Percentiles rank a stretch among this genome's conserved stretches.
These are phyloP conservation scores for Tenebrio molitor DNA, from an alignment of 1,140 invertebrate species.

Conservation along the genomic window DNA sequence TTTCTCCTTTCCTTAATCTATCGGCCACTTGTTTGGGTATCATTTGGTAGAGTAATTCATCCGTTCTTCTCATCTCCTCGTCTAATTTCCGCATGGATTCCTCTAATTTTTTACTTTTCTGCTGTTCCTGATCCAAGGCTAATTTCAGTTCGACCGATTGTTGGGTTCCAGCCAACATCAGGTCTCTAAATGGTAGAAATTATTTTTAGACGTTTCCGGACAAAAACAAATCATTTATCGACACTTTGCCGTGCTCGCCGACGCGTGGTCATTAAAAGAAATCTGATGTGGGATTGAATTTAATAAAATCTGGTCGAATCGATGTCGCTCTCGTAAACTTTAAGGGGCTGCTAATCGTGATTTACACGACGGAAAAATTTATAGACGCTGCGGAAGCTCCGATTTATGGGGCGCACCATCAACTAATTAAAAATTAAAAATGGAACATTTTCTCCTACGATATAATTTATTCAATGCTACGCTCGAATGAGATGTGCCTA, in stretches of 20 bases:
- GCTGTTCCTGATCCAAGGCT: conserved; percentile 95
- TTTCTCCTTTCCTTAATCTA: conserved; percentile 90
- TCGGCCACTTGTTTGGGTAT: conserved; percentile 98
- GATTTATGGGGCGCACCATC: no score
- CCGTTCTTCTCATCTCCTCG: conserved; percentile 95
- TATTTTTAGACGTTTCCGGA: conserved; percentile 24
- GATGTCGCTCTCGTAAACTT: no score
- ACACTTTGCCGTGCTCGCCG: background rate
- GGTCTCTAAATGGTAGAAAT: conserved; percentile 76
- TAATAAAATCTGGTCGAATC: no score
- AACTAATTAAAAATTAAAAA: no score
- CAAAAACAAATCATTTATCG: conserved; percentile 3
- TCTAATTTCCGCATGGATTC: conserved; percentile 97
- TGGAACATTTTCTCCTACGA: no score
- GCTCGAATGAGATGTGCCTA: no score
- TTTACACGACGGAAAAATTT: no score
- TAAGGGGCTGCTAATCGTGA: no score
- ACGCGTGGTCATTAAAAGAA: background rate
- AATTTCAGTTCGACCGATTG: conserved; percentile 97
- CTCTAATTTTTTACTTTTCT: conserved; percentile 96
- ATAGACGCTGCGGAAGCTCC: no score
- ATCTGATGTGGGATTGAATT: background rate
- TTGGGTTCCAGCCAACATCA: conserved; percentile 96
- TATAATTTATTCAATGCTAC: no score
- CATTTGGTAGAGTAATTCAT: conserved; percentile 97